Evolutionary conservation across 2,113 vertebrate genomes (phyloP).

Genomic region (Cephalopholis sonnerati): DNA sequence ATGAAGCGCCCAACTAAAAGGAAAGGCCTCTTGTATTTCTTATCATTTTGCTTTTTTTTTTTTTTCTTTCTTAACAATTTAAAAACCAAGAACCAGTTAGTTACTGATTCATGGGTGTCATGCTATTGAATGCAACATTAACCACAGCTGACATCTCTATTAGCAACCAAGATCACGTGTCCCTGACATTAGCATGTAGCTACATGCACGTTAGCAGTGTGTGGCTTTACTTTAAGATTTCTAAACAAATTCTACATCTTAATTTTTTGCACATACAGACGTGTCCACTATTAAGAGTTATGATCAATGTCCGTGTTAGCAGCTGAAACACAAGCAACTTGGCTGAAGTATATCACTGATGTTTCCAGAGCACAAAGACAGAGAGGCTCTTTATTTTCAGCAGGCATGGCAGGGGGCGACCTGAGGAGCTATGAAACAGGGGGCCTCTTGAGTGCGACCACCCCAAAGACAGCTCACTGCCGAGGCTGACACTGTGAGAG

Average conservation of each 20-base stretch:
- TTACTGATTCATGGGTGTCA: too few relatives aligned
- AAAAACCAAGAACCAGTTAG: too few relatives aligned
- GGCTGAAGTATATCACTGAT: constrained; percentile 55
- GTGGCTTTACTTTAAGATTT: neutral
- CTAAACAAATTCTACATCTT: neutral
- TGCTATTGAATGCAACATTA: too few relatives aligned
- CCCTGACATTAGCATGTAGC: too few relatives aligned
- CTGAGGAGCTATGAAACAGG: constrained; percentile 69
- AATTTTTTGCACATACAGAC: neutral
- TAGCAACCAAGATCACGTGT: too few relatives aligned
- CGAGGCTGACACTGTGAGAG: constrained; percentile 69
- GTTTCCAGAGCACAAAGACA: constrained; percentile 71
- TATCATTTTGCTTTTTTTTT: too few relatives aligned
- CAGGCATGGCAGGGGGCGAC: constrained; percentile 61
- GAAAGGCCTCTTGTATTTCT: too few relatives aligned
- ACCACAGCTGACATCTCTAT: too few relatives aligned
- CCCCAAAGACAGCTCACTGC: constrained; percentile 71
- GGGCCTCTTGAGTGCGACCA: constrained; percentile 74
- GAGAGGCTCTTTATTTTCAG: constrained; percentile 77
- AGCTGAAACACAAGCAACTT: constrained; percentile 58
- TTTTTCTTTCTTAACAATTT: too few relatives aligned
- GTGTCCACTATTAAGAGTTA: constrained; percentile 2
- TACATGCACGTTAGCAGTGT: too few relatives aligned
- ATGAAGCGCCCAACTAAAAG: too few relatives aligned
- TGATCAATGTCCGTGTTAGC: constrained; percentile 29